A percentile compares a stretch with the other conserved stretches of the same genome.
Evolutionary conservation across 2,888 invertebrate species (phyloP).

Genomic region (Netelia fuscicornis): DNA sequence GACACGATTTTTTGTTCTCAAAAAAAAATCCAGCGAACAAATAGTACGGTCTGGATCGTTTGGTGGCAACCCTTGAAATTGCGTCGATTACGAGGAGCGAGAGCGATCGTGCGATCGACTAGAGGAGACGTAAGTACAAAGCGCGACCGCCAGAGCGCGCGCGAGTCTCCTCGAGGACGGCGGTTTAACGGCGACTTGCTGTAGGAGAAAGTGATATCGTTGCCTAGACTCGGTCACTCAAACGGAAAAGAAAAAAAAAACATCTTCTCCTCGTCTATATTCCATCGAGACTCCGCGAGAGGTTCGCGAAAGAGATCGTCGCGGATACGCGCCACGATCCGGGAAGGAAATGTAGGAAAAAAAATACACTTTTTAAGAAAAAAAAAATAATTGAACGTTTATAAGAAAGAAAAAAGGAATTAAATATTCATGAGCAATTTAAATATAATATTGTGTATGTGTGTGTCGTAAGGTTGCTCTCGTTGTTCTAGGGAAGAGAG

Average conservation of each 20-base stretch:
- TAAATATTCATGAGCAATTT: neutral
- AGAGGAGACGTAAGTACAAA: neutral
- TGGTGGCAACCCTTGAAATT: too few species aligned
- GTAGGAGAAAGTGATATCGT: constrained; percentile 67
- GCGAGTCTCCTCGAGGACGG: constrained; percentile 54
- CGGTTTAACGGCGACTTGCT: constrained; percentile 56
- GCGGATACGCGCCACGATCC: neutral
- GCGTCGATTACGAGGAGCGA: too few species aligned
- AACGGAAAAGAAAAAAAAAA: constrained; percentile 54
- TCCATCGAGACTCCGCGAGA: constrained; percentile 20
- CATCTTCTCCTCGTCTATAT: constrained; percentile 22
- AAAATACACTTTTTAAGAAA: neutral
- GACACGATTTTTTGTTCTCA: too few species aligned
- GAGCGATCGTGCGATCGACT: too few species aligned
- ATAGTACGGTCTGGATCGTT: too few species aligned
- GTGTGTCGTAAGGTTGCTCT: neutral
- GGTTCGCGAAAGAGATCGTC: constrained; percentile 45
- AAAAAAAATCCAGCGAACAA: too few species aligned
- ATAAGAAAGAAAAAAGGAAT: neutral
- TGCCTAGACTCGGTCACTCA: constrained; percentile 63
- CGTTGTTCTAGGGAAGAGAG: constrained; percentile 7
- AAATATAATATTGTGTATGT: neutral
- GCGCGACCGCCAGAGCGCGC: neutral
- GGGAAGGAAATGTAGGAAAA: neutral
- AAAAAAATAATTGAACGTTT: neutral